Evolutionary conservation across 2,797 vertebrate species (phyloP).

Genomic region (Coregonus sp.): DNA sequence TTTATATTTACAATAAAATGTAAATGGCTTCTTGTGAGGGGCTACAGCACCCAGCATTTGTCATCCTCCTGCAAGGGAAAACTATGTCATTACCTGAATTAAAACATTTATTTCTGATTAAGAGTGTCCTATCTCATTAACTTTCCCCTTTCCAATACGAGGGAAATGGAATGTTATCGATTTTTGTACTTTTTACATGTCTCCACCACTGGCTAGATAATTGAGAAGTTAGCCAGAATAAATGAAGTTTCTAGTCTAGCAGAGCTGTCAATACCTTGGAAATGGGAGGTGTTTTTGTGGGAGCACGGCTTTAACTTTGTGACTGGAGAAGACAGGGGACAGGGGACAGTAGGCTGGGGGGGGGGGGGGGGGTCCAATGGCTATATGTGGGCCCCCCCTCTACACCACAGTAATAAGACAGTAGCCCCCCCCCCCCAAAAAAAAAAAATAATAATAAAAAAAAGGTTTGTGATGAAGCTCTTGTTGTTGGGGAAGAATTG

Average conservation of each 20-base stretch:
- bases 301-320: slow-evolving; percentile 99
- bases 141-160: slow-evolving; percentile 99
- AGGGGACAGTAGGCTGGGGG: slow-evolving; percentile 78
- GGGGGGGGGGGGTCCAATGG: slow-evolving; percentile 78
- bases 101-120: slow-evolving; percentile 99
- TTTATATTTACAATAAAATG: slow-evolving; percentile 99
- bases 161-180: slow-evolving; percentile 99
- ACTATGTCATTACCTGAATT: slow-evolving; percentile 98
- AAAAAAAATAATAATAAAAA: slow-evolving; percentile 79
- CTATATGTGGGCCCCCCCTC: slow-evolving; percentile 48
- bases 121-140: slow-evolving; percentile 99
- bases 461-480: slow-evolving; percentile 80
- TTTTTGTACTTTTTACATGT: slow-evolving; percentile 99
- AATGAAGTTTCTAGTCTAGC: slow-evolving; percentile 99
- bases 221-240: slow-evolving; percentile 99
- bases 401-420: slow-evolving; percentile 72
- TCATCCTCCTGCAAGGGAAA: slow-evolving; percentile 89
- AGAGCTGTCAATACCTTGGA: slow-evolving; percentile 97
- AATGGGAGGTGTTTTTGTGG: slow-evolving; percentile 99
- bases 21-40: slow-evolving; percentile 95
- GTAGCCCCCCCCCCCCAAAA: slow-evolving; percentile 18
- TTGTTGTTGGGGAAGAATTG: slow-evolving; percentile 77
- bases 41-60: slow-evolving; percentile 89
- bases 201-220: slow-evolving; percentile 99
- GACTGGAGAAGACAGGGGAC: slow-evolving; percentile 88